Percentiles rank a stretch among this genome's conserved stretches.
phyloP scores from a whole-genome alignment of 2,888 invertebrate genomes.

The Epirrita christyi region DNA sequence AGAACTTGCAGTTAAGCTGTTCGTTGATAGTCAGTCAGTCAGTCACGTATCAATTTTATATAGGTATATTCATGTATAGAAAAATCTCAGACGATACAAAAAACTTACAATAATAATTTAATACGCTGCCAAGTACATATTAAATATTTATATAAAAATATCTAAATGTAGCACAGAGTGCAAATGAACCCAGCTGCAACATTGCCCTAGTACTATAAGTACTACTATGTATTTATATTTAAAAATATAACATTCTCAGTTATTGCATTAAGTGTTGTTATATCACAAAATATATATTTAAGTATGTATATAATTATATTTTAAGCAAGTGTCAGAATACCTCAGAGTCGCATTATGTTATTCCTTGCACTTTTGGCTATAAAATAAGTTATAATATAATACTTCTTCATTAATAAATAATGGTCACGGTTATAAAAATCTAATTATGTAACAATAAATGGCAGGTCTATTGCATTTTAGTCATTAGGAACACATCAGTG shows the following conservation, averaged over 20 bases:
- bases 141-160: constrained; percentile 38
- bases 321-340: constrained; percentile 10
- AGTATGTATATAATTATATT: not conserved
- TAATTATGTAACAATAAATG: constrained; percentile 54
- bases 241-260: constrained; percentile 26
- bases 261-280: constrained; percentile 25
- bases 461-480: constrained; percentile 72
- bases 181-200: constrained; percentile 33
- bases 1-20: too few relatives aligned
- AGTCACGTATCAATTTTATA: too few relatives aligned
- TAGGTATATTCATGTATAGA: too few relatives aligned
- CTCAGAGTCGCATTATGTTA: constrained; percentile 11
- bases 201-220: constrained; percentile 24
- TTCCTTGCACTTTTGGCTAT: constrained; percentile 20
- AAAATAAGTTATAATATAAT: constrained; percentile 32
- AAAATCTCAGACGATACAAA: constrained; percentile 29
- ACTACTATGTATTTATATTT: constrained; percentile 22
- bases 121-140: constrained; percentile 35
- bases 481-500: constrained; percentile 72
- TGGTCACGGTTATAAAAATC: constrained; percentile 25
- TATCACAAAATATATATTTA: constrained; percentile 23
- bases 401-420: constrained; percentile 28
- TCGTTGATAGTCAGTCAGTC: too few relatives aligned
- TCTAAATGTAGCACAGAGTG: constrained; percentile 32
- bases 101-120: constrained; percentile 21